A percentile compares a stretch with the other conserved stretches of the same genome.
Evolutionary conservation across 2,888 invertebrate genomes (phyloP).

Genomic region (Drosophila mayaguana): DNA sequence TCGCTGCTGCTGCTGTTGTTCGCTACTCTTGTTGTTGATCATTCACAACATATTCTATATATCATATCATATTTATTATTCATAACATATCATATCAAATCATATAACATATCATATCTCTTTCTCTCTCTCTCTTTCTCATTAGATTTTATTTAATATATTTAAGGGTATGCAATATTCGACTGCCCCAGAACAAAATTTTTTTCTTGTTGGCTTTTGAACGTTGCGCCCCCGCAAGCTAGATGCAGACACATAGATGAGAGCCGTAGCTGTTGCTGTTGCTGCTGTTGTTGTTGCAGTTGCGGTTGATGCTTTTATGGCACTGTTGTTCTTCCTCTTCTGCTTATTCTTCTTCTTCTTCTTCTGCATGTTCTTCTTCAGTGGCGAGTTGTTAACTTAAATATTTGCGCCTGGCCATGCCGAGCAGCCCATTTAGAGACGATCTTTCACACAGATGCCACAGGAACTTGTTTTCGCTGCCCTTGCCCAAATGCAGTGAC

Average conservation of each 20-base stretch:
- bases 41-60: not conserved
- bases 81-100: too few species aligned
- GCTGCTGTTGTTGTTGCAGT: constrained; percentile 7
- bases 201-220: constrained; percentile 7
- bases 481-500: constrained; percentile 71
- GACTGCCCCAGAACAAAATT: not conserved
- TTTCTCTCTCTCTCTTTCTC: not conserved
- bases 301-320: constrained; percentile 59
- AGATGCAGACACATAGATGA: constrained; percentile 18
- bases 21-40: not conserved
- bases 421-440: constrained; percentile 54
- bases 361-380: constrained; percentile 33
- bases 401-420: constrained; percentile 68
- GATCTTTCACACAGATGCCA: constrained; percentile 51
- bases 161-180: not conserved
- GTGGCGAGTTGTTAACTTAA: constrained; percentile 77
- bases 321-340: constrained; percentile 30
- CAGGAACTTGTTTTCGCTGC: constrained; percentile 70
- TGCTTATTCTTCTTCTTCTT: not conserved
- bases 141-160: not conserved
- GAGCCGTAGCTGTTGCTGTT: not conserved
- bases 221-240: constrained; percentile 35
- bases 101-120: too few species aligned
- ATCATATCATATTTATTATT: too few species aligned
- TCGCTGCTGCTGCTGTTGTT: not conserved